Base-by-base conservation (phyloP, 2,797 vertebrate genomes). In the Halcyon badia region DNA sequence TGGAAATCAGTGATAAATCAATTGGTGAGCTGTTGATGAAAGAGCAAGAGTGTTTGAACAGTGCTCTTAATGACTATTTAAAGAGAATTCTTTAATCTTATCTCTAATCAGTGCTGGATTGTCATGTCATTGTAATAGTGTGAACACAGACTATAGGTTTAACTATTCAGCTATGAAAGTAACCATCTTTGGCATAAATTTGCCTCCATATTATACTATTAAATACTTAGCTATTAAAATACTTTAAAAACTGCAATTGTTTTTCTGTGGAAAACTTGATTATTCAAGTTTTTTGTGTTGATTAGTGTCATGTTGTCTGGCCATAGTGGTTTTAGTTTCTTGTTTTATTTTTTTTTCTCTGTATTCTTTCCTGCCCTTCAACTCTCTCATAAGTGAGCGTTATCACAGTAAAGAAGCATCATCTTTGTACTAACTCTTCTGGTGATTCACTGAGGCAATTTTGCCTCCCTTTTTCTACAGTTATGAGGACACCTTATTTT, bases 401-500 rank as follows among this genome's bases (percentile, higher is more conserved):
- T 89, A 66, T 48, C 24, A 8, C 46, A 78, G 41, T 77, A 79
- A 92, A 89, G 54, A 78, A 92, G 51, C 28, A 72, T 37, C 57
- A 78, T 90, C 82, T 96, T 89, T 97, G 85, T 97, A 94, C 90
- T 94, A 60, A 71, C 90, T 94, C 94, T 90, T 93, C 76, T 70
- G 56, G 78, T 97, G 52, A 88, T 69, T 94, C 89, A 96, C 94
- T 89, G 92, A 95, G 96, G 96, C 94, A 87, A 57, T 96, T 94
- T 91, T 66, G 87, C 95, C 94, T 96, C 64, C 70, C 35, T 95
- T 97, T 96, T 97, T 97, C 93, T 90, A 91, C 83, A 87, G 17
- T 95, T 96, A 87, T 69, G 80, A 96, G 90, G 93, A 87, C 94
- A 93, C 92, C 75, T 92, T 95, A 91, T 96, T 89, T 96, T 97